phyloP scores from a whole-genome alignment of 1,140 invertebrate genomes.

The Bombus confusus region DNA sequence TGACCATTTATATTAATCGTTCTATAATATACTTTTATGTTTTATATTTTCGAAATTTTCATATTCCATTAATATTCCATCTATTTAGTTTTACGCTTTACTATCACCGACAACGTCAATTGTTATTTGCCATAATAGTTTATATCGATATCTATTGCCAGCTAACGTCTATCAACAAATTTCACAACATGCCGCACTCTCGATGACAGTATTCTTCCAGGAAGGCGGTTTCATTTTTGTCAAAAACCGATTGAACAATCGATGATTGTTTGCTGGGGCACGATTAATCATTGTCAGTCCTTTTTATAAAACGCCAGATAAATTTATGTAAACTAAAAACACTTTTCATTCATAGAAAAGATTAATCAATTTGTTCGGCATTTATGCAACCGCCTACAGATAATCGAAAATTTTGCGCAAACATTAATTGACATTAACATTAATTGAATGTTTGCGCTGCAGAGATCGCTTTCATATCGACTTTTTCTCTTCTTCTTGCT shows the following conservation, averaged over 20 bases:
- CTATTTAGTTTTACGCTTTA: neutral
- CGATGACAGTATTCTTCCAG: too few relatives aligned
- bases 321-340: neutral
- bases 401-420: conserved; percentile 13
- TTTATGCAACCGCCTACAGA: neutral
- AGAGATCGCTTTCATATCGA: neutral
- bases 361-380: conserved; percentile 13
- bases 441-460: neutral
- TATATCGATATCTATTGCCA: too few relatives aligned
- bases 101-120: neutral
- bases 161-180: too few relatives aligned
- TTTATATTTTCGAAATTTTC: neutral
- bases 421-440: too few relatives aligned
- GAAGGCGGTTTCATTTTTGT: too few relatives aligned
- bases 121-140: neutral
- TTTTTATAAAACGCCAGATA: too few relatives aligned
- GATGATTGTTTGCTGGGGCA: neutral
- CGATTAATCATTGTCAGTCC: neutral
- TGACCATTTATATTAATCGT: neutral
- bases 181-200: neutral
- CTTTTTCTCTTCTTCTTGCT: neutral
- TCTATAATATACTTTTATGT: neutral
- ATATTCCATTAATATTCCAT: neutral
- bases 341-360: neutral
- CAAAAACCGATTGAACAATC: neutral